Base-by-base conservation (phyloP, 2,113 vertebrate genomes). In the Cathartes aura region DNA sequence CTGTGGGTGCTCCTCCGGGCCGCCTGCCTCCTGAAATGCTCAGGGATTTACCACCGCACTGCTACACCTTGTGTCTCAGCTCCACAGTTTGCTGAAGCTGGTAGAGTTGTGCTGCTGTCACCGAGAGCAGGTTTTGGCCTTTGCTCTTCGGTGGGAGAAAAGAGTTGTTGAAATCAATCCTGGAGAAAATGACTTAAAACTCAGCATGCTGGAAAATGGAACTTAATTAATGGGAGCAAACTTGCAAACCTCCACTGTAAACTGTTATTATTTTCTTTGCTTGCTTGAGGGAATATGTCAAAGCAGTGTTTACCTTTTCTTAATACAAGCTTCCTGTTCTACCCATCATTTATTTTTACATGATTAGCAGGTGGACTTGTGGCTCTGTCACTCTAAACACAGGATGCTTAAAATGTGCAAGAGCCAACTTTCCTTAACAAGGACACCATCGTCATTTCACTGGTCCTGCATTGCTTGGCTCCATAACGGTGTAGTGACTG, bases 191-290 rank as follows among this genome's bases (percentile, higher is more conserved):
- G 63, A 64, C 88, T 95, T 96, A 67, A 86, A 95, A 93, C 50
- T 78, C 87, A 92, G 88, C 90, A 36, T 52, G 83, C 71, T 19
- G 55, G 82, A 82, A 87, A 96, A 91, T 76, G 62, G 89, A 86
- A 93, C 83, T 95, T 96, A 97, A 95, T 92, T 94, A 96, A 87
- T 87, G 86, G 85, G 85, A 97, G 50, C 60, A 58, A 91, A 94
- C 81, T 42, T 66, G 53, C 92, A 82, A 91, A 24, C 87, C 66
- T 90, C 85, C 9, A 2, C 58, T 29, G 93, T 82, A 91, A 94
- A 72, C 93, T 91, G 86, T 91, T 97, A 93, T 90, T 90, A 87
- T 76, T 89, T 81, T 79, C 80, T 45, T 93, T 74, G 75, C 84
- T 94, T 89, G 87, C 93, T 90, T 68, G 94, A 76, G 90, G 94